Evolutionary conservation across 2,797 vertebrate species (phyloP).

Genomic region (Liasis olivaceus): DNA sequence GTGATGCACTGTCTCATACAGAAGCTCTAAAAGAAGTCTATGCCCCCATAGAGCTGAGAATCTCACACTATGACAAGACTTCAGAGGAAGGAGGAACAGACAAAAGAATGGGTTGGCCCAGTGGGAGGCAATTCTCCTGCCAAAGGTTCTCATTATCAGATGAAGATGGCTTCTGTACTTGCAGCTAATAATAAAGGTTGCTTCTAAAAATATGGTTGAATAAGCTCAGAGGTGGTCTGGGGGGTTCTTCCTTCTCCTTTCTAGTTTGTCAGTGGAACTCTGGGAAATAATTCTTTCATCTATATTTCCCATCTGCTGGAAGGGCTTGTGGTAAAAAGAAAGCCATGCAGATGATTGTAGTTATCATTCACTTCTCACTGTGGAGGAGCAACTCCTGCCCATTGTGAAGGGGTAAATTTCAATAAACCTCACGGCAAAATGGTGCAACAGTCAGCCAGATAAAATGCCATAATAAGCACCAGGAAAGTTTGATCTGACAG

Average conservation of each 20-base stretch:
- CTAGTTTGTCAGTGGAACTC: not conserved
- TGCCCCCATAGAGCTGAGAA: not conserved
- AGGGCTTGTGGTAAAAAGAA: not conserved
- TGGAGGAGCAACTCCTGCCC: not conserved
- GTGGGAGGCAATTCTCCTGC: slow-evolving; percentile 11
- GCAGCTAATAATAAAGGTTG: slow-evolving; percentile 21
- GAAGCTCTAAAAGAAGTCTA: not conserved
- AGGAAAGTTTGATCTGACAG: not conserved
- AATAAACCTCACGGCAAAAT: not conserved
- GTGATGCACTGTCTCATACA: not conserved
- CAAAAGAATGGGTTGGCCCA: slow-evolving; percentile 3
- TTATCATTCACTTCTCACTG: not conserved
- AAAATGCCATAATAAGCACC: not conserved
- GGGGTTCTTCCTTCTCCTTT: not conserved
- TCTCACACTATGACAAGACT: slow-evolving; percentile 5
- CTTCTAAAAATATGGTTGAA: slow-evolving; percentile 26
- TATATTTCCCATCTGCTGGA: not conserved
- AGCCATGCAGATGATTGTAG: not conserved
- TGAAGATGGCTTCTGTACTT: not conserved
- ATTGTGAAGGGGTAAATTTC: not conserved
- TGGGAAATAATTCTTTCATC: not conserved
- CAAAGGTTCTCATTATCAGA: slow-evolving; percentile 19
- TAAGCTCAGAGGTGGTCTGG: not conserved
- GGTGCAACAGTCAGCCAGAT: not conserved
- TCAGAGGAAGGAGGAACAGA: not conserved